These are phyloP conservation scores for Polyergus mexicanus DNA, from an alignment of 1,140 invertebrate species.

Conservation along the genomic window DNA sequence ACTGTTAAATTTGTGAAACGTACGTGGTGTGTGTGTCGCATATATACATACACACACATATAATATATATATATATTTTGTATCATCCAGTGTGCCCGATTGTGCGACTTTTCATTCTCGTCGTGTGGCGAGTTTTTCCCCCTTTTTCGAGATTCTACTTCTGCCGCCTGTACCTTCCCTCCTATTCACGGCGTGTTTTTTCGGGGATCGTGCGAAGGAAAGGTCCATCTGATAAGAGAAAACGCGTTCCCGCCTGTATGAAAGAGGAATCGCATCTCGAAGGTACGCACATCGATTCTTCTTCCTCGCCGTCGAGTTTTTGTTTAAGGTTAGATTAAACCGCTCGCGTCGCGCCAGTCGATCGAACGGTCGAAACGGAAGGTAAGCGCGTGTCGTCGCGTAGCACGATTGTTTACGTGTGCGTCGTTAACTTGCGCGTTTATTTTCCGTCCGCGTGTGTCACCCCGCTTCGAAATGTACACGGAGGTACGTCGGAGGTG, in stretches of 20 bases:
- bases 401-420: neutral
- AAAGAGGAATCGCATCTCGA: slow-evolving; percentile 16
- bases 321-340: slow-evolving; percentile 46
- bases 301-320: neutral
- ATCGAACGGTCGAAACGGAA: slow-evolving; percentile 20
- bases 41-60: neutral
- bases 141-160: neutral
- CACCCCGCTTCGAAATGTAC: neutral
- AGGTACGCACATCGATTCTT: slow-evolving; percentile 18
- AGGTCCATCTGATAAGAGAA: neutral
- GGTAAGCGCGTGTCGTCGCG: slow-evolving; percentile 7
- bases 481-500: neutral
- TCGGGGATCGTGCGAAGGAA: neutral
- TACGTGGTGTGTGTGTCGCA: neutral
- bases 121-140: slow-evolving; percentile 5
- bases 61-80: neutral
- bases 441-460: neutral
- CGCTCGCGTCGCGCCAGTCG: slow-evolving; percentile 6
- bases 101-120: neutral
- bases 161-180: neutral
- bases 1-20: slow-evolving; percentile 49
- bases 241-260: neutral
- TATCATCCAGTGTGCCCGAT: slow-evolving; percentile 3
- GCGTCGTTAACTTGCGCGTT: neutral
- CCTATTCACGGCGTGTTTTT: slow-evolving; percentile 21